These are phyloP conservation scores for Paramuricea clavata DNA, from an alignment of 92 coral and sea anemone species.

Conservation along the genomic window DNA sequence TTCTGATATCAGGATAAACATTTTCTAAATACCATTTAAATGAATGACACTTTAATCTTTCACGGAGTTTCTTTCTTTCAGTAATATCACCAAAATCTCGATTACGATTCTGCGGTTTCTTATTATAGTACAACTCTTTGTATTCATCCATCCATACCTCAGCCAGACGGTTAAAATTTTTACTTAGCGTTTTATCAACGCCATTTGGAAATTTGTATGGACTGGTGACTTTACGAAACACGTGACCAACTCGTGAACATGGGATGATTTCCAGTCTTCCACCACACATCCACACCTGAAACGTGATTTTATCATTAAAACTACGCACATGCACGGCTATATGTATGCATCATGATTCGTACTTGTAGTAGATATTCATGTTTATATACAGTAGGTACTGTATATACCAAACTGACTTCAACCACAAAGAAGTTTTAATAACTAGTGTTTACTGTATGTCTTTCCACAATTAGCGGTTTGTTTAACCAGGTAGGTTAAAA, in stretches of 20 bases:
- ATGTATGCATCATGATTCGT: too few species aligned
- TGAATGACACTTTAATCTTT: conserved; percentile 81
- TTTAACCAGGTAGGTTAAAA: too few species aligned
- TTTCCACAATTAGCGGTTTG: too few species aligned
- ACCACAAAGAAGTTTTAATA: too few species aligned
- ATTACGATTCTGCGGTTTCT: conserved; percentile 92
- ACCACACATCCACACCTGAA: conserved; percentile 98
- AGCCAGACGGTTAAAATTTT: conserved; percentile 96
- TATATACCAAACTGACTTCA: too few species aligned
- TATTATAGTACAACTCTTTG: conserved; percentile 95
- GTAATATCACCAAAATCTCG: conserved; percentile 93
- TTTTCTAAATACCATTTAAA: conserved; percentile 99
- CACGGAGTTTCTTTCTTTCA: conserved; percentile 81
- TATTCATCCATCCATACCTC: conserved; percentile 99
- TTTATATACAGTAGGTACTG: too few species aligned
- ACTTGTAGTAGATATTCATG: too few species aligned
- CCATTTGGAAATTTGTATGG: conserved; percentile 99
- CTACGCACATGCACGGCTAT: neutral
- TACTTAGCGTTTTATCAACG: conserved; percentile 89
- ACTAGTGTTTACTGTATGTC: too few species aligned
- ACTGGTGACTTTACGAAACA: conserved; percentile 85
- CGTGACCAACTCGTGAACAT: conserved; percentile 98
- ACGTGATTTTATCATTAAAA: neutral
- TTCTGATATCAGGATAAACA: conserved; percentile 95
- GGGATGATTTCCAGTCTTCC: conserved; percentile 97